phyloP scores from a whole-genome alignment of 2,797 vertebrate species.

The Chelidonichthys spinosus region DNA sequence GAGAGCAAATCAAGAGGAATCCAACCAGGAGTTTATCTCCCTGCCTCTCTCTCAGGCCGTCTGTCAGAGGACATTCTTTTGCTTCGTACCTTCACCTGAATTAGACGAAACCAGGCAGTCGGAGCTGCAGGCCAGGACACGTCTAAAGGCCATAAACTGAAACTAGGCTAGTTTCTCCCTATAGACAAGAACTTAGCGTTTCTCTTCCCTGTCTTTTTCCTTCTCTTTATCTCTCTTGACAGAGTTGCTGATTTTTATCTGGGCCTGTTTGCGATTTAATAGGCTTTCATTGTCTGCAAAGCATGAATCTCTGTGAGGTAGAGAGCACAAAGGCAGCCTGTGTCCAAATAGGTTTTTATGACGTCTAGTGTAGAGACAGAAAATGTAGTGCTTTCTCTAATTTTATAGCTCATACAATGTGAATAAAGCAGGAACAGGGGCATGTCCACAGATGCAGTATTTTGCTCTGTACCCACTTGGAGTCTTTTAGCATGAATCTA shows the following conservation, averaged over 20 bases:
- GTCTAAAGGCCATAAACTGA: constrained; percentile 72
- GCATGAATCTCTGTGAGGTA: constrained; percentile 27
- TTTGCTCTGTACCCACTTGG: constrained; percentile 32
- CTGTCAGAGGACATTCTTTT: constrained; percentile 64
- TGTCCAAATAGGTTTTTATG: constrained; percentile 28
- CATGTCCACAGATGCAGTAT: constrained; percentile 25
- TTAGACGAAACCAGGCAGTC: constrained; percentile 69
- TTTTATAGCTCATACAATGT: background rate
- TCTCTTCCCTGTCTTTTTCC: constrained; percentile 1
- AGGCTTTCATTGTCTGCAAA: constrained; percentile 20
- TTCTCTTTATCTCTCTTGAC: constrained; percentile 40
- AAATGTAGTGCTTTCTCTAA: background rate
- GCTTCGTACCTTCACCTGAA: constrained; percentile 57
- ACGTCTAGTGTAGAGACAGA: background rate
- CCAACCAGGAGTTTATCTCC: constrained; percentile 31
- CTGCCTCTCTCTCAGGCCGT: constrained; percentile 21
- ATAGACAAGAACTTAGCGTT: constrained; percentile 26
- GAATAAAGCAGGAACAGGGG: constrained; percentile 17
- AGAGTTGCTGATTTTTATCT: constrained; percentile 58
- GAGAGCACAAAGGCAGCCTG: constrained; percentile 22
- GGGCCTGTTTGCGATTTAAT: constrained; percentile 34
- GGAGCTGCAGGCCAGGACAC: constrained; percentile 74
- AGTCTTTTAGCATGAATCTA: constrained; percentile 38
- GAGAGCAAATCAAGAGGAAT: constrained; percentile 39
- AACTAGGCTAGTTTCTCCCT: constrained; percentile 70